Base-by-base conservation (phyloP, 2,113 vertebrate species). In the Arenaria interpres region DNA sequence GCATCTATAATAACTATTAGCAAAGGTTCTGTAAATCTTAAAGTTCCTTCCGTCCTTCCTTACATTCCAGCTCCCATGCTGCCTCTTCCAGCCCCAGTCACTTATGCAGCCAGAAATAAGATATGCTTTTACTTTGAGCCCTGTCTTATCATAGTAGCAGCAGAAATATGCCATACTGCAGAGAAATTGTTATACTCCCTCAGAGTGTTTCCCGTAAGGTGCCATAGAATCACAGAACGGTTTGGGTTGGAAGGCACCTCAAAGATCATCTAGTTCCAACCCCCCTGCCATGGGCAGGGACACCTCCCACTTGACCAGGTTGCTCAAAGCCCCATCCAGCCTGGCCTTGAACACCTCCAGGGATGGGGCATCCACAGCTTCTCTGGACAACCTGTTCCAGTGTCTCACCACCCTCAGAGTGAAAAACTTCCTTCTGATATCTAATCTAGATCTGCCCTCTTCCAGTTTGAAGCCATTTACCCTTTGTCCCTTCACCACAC, bases 131-230 rank as follows among this genome's bases (percentile, higher is more conserved):
- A 27, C 43, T 57, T 56, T 1, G 39, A 63, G 60, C 28, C 6
- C 23, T 59, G n/a, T 16, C 41, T 37, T 35, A 33, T 9, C n/a
- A 7, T 0, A 7, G 19, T 28, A 32, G 76, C 72, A 69, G 41
- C 64, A 89, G 73, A 86, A 84, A 57, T 8, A 33, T 0, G 7
- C 68, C 23, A 32, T 19, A 17, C 19, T 8, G 60, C 18, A 71
- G 69, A n/a, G 20, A 82, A 85, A n/a, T 7, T 5, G 7, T 22
- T n/a, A 7, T 1, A 7, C 35, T 33, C 14, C 23, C 50, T 19
- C 39, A 8, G 15, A 20, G 4, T 1, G 9, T 27, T 71, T 57
- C 51, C 19, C 28, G 3, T 14, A 77, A 22, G 1, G 1, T 3
- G n/a, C 23, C 21, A n/a, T 24, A 60, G 57, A 60, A 60, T 35